Base-by-base conservation (phyloP, 2,113 vertebrate species). In the Rattus rattus region DNA sequence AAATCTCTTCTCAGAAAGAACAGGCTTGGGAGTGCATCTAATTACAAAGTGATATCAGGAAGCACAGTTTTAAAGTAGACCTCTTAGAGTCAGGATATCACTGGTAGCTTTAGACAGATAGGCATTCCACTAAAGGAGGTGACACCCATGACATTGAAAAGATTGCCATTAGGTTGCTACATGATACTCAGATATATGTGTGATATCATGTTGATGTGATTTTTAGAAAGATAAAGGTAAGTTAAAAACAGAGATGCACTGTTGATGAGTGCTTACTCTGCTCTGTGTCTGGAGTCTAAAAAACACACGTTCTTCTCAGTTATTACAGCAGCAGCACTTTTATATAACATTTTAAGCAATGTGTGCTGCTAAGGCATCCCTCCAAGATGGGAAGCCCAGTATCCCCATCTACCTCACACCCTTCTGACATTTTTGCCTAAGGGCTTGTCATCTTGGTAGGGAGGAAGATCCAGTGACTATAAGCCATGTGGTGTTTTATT, bases 211-310 rank as follows among this genome's bases (percentile, higher is more conserved):
- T 89, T 92, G 83, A 94, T 95, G 84, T 5, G 63, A 49, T 97
- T 96, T 96, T 97, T 97, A 92, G 97, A 97, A 91, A 97, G 96
- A 96, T 92, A 79, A 92, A 97, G 76, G 94, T 88, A 97, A 97
- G 93, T 93, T 95, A 94, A 97, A 96, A 98, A 97, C 88, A 96
- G 72, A 95, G 63, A 96, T 73, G 86, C 94, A 79, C 30, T 75
- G 89, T 73, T 92, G 91, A 95, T 22, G 52, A 61, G 63, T 97
- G 88, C 83, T 95, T 97, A 83, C 85, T 91, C 79, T 47, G 69
- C 91, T 33, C 92, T 96, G 97, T 95, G 94, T 94, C 87, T 95
- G 73, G 69, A 88, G 33, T 97, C 96, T 91, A 84, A 92, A 96
- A 93, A 39, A 0, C 4, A 95, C 75, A 69, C 80, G 70, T 76